Evolutionary conservation across 2,113 vertebrate species (phyloP), one percentile per base, ranked within the genome.

Genomic region (Melanocharis versteri): DNA sequence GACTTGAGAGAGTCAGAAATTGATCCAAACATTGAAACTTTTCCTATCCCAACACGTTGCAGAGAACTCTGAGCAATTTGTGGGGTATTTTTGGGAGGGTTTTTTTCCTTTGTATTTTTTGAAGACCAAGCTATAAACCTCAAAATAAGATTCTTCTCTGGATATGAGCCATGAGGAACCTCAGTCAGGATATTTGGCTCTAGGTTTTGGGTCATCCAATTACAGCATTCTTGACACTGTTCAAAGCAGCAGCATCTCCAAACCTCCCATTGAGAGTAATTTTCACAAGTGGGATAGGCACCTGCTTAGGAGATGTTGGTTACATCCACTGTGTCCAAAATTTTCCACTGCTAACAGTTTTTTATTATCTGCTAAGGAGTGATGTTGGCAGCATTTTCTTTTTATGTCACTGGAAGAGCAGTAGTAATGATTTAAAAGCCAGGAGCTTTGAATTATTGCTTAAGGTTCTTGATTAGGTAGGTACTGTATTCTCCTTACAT

Each of bases 341-440:
- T 94, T 92, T 94, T 88, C 51, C 45, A 47, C 51, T 75, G 82
- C 72, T 97, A 96, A 92, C 24, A 9, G 54, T 80, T 78, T 87
- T 92, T 83, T 89, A 72, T 87, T 92, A 75, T 50, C 70, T 97
- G 92, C 92, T 90, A 95, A 95, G 75, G 83, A 94, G 60, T 87
- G 42, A 35, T 93, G 94, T 87, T 96, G 94, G 83, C 91, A 70
- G 15, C 14, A 53, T 65, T 86, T 54, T 91, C 56, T 69, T 83
- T 75, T 69, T 71, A 76, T 92, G 93, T 89, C 56, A 93, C 58
- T 93, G 87, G 58, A 76, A 92, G 82, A 94, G 69, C 82, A 64
- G 87, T 95, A 94, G 86, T 88, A 97, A 96, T 96, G 83, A 97
- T 97, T 96, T 96, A 97, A 95, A 94, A 91, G 42, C 64, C 87